Evolutionary conservation across 1,140 invertebrate species (phyloP), one percentile per base, ranked within the genome.

Genomic region (Drosophila pseudoobscura): DNA sequence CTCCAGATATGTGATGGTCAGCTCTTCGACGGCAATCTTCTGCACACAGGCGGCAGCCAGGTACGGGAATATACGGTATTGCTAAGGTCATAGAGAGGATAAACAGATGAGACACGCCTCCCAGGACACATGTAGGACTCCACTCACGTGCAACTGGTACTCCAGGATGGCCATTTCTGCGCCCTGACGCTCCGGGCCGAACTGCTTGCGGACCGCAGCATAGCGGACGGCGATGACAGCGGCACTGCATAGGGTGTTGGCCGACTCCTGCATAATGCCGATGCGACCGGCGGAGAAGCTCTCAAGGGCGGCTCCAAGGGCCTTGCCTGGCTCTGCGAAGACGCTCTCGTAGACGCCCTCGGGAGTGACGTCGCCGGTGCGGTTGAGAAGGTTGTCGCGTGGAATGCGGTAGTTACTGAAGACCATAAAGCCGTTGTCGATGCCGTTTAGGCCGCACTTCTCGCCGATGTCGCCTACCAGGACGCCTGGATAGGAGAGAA

Each of bases 11-110:
- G 92, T 89, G 31, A 90, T 90, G 7, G 92, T 92, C 75, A 94
- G 93, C 45, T 92, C 92, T 41, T 91, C 91, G 2, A 95, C 93
- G 78, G 96, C 97, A 69, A 96, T 93, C 79, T 95, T 95, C 68
- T 97, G 90, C 7, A 95, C 95, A 82, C 96, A 97, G 0, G 94
- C 94, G 7, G 95, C 94, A n/a, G 97, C 96, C 51, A 99, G 91
- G 91, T 96, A 96, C 2, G 98, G 98, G 79, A 99, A 94, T 2
- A 99, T 92, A 54, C 98, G 94, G 94, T 97, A 97, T 97, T 99
- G 97, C 97, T 31, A 3, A 3, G 31, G 31, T 31, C 8, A 31
- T 0, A 31, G 29, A 31, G 8, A 8, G 31, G 31, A 7, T 26
- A 35, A 22, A 26, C 45, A 49, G 54, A 49, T 11, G 43, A 7